phyloP scores from a whole-genome alignment of 2,888 invertebrate genomes.

The Branchellion lobata region DNA sequence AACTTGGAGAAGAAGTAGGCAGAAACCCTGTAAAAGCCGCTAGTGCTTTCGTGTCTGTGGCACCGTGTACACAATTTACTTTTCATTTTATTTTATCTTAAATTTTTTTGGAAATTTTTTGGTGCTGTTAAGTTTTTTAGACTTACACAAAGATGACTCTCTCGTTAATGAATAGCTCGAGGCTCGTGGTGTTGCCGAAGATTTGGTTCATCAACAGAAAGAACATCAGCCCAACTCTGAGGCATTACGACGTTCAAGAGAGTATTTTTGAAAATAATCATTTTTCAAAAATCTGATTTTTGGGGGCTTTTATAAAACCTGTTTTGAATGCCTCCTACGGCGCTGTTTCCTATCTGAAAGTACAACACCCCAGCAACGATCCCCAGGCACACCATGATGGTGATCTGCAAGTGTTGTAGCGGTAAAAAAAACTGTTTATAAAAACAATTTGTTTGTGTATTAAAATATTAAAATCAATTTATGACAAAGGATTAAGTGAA shows the following conservation, averaged over 20 bases:
- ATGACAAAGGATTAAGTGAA: too few species aligned
- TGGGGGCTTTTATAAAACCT: background rate
- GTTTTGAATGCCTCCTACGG: constrained; percentile 30
- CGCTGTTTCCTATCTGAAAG: constrained; percentile 15
- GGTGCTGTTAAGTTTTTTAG: background rate
- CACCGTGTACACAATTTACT: background rate
- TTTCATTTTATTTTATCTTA: background rate
- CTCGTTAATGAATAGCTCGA: constrained; percentile 62
- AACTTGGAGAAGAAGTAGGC: constrained; percentile 46
- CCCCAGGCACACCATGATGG: constrained; percentile 7
- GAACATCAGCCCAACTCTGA: constrained; percentile 61
- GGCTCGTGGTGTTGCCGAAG: constrained; percentile 61
- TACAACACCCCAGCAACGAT: constrained; percentile 16
- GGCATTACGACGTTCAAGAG: constrained; percentile 31
- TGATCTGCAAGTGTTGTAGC: background rate
- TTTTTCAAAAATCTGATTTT: too few species aligned
- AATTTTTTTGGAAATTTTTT: too few species aligned
- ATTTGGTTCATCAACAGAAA: constrained; percentile 62
- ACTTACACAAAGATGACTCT: constrained; percentile 61
- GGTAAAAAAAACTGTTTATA: too few species aligned
- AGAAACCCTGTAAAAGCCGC: constrained; percentile 47
- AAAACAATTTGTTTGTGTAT: too few species aligned
- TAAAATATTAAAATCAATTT: too few species aligned
- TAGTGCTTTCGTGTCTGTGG: constrained; percentile 46
- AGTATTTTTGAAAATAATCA: background rate